phyloP scores from a whole-genome alignment of 2,888 invertebrate species.

The Aproaerema taeniolella region DNA sequence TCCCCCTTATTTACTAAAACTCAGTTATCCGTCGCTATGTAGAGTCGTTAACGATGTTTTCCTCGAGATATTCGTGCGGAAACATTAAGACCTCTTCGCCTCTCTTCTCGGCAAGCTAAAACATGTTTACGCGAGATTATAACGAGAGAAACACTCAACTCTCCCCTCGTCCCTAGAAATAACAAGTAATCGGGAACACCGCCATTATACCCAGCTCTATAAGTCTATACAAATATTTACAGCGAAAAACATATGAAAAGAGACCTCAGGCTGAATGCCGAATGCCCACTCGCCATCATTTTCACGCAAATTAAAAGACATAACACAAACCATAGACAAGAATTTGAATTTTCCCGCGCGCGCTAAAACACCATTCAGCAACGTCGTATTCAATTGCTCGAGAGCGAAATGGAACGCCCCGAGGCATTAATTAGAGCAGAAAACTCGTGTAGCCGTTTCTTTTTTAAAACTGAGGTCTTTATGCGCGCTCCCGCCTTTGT shows the following conservation, averaged over 20 bases:
- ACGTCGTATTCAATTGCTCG: constrained; percentile 63
- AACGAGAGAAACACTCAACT: constrained; percentile 47
- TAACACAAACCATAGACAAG: constrained; percentile 65
- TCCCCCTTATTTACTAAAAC: too few species aligned
- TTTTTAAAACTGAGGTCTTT: constrained; percentile 69
- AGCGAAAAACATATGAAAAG: constrained; percentile 48
- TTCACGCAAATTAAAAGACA: constrained; percentile 76
- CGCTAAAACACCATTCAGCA: constrained; percentile 70
- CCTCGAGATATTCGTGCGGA: constrained; percentile 54
- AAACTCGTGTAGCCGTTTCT: constrained; percentile 62
- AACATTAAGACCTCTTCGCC: constrained; percentile 45
- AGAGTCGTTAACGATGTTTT: constrained; percentile 49
- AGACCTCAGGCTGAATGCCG: constrained; percentile 44
- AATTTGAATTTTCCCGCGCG: constrained; percentile 54
- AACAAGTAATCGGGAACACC: constrained; percentile 53
- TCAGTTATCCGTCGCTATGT: too few species aligned
- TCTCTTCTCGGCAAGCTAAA: constrained; percentile 47
- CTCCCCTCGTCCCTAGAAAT: constrained; percentile 41
- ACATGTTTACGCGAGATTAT: constrained; percentile 70
- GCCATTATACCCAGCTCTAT: constrained; percentile 35
- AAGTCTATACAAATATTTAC: constrained; percentile 50
- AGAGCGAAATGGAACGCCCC: constrained; percentile 69
- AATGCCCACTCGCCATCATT: constrained; percentile 64
- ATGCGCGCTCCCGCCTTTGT: constrained; percentile 59
- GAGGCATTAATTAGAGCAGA: constrained; percentile 77